Evolutionary conservation across 1,140 invertebrate genomes (phyloP).

Genomic region (Hycleus cichorii): DNA sequence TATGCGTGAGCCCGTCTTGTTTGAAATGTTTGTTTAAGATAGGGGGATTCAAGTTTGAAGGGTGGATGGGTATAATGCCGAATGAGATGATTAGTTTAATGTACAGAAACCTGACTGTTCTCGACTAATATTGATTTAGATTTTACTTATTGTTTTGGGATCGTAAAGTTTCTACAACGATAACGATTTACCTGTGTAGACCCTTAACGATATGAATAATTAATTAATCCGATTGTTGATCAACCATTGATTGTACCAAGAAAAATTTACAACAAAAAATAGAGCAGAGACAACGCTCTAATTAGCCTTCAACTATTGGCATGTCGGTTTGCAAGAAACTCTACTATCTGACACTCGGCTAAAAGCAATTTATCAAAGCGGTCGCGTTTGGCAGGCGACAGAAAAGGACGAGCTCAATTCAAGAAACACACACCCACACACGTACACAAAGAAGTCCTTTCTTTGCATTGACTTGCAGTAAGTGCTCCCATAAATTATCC

Average conservation of each 20-base stretch:
- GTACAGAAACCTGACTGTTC: constrained; percentile 23
- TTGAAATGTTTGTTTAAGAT: constrained; percentile 26
- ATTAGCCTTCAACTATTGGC: too few species aligned
- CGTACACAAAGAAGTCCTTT: constrained; percentile 16
- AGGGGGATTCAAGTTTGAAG: constrained; percentile 19
- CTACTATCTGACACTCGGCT: neutral
- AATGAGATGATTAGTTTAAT: constrained; percentile 33
- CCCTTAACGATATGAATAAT: constrained; percentile 13
- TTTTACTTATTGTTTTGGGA: constrained; percentile 29
- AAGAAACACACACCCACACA: neutral
- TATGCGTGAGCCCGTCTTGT: constrained; percentile 24
- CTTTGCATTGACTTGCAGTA: constrained; percentile 31
- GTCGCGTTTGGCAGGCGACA: constrained; percentile 14
- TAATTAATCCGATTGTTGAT: constrained; percentile 5
- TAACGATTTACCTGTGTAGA: constrained; percentile 13
- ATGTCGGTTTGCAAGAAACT: too few species aligned
- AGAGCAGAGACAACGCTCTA: too few species aligned
- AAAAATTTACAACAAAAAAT: too few species aligned
- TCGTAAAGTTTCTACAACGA: constrained; percentile 14
- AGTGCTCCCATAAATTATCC: constrained; percentile 34
- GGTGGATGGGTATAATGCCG: constrained; percentile 26
- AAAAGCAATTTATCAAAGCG: constrained; percentile 22
- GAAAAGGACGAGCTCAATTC: constrained; percentile 21
- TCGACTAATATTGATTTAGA: constrained; percentile 32
- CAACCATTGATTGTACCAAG: too few species aligned